These are phyloP conservation scores for Cichladusa arquata DNA, from an alignment of 2,113 vertebrate genomes.

Conservation along the genomic window DNA sequence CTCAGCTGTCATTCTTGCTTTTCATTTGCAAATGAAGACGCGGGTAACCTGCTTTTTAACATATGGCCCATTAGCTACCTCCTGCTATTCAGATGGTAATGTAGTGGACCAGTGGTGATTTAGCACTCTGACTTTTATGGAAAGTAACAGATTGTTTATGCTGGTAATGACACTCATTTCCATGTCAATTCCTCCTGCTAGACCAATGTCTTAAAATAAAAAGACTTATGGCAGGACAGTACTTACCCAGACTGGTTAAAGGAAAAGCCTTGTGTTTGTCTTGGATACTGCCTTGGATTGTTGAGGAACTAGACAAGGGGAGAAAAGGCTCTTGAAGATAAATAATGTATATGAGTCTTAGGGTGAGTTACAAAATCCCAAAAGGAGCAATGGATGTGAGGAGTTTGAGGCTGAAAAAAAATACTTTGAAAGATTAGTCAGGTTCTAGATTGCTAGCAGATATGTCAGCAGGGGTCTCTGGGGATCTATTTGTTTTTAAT, in stretches of 20 bases:
- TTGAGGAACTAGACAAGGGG: neutral
- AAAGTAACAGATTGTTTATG: constrained; percentile 78
- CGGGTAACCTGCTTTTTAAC: constrained; percentile 69
- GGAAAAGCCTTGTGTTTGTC: neutral
- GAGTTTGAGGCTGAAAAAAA: neutral
- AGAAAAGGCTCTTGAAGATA: neutral
- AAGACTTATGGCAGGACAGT: constrained; percentile 23
- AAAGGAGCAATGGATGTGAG: neutral
- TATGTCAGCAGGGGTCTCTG: neutral
- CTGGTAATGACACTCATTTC: constrained; percentile 77
- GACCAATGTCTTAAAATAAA: constrained; percentile 36
- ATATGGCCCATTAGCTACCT: constrained; percentile 72
- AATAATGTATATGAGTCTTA: neutral
- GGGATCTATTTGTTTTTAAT: neutral
- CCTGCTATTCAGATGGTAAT: constrained; percentile 77
- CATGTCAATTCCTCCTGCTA: constrained; percentile 72
- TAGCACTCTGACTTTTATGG: constrained; percentile 67
- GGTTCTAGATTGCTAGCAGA: constrained; percentile 2
- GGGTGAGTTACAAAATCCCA: neutral
- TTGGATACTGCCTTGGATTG: neutral
- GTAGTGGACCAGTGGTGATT: constrained; percentile 71
- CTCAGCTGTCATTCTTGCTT: constrained; percentile 58
- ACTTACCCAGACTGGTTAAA: neutral
- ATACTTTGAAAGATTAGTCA: neutral
- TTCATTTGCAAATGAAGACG: constrained; percentile 72